Percentiles rank a stretch among this genome's conserved stretches.
Evolutionary conservation across 2,113 vertebrate species (phyloP).

Genomic region (Crotalus tigris): DNA sequence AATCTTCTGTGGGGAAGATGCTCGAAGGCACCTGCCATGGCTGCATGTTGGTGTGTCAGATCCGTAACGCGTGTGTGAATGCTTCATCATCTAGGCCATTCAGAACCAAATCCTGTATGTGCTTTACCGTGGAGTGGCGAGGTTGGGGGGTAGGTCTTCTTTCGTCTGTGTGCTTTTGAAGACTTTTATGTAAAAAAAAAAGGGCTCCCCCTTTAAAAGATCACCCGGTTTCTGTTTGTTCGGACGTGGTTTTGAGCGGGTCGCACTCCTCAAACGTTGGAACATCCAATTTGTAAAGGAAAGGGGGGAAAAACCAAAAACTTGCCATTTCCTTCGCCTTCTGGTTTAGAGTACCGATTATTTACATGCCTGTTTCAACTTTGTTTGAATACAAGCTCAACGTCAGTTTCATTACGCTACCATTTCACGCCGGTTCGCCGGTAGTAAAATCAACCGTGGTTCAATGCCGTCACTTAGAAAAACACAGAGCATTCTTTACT

Average conservation of each 20-base stretch:
- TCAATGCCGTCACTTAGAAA: not conserved
- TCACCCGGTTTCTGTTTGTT: slow-evolving; percentile 55
- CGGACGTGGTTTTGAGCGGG: slow-evolving; percentile 55
- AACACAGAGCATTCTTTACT: not conserved
- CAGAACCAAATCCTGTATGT: slow-evolving; percentile 57
- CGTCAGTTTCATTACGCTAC: slow-evolving; percentile 35
- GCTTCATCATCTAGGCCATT: slow-evolving; percentile 71
- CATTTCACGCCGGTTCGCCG: slow-evolving; percentile 52
- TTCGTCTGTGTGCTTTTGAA: not conserved
- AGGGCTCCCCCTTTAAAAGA: slow-evolving; percentile 69
- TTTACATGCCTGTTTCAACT: slow-evolving; percentile 48
- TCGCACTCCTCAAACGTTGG: slow-evolving; percentile 65
- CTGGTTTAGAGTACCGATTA: slow-evolving; percentile 40
- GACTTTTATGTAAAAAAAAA: slow-evolving; percentile 50
- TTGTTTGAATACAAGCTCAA: slow-evolving; percentile 7
- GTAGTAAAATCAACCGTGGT: not conserved
- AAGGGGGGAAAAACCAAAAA: not conserved
- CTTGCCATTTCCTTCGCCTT: slow-evolving; percentile 20
- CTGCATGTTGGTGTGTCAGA: slow-evolving; percentile 76
- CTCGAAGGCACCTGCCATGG: slow-evolving; percentile 53
- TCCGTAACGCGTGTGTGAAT: slow-evolving; percentile 69
- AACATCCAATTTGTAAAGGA: slow-evolving; percentile 35
- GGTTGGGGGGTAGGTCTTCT: not conserved
- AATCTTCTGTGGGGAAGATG: slow-evolving; percentile 44
- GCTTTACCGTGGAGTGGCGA: slow-evolving; percentile 59